Percentiles rank a stretch among this genome's conserved stretches.
Evolutionary conservation across 2,888 invertebrate species (phyloP).

Genomic region (Drosophila koepferae): DNA sequence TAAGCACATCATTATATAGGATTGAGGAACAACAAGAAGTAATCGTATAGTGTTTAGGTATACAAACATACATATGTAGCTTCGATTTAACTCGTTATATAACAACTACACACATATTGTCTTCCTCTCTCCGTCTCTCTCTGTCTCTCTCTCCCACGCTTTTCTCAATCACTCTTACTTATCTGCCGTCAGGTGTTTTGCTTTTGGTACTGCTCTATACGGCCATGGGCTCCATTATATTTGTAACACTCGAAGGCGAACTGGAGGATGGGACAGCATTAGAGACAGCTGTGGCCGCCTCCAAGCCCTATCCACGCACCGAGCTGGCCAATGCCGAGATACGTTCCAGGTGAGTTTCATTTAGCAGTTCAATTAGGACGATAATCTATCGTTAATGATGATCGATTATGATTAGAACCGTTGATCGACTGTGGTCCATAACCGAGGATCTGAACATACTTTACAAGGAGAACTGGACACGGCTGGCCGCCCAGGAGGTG

Average conservation of each 20-base stretch:
- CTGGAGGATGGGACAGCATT: constrained; percentile 85
- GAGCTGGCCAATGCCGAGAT: constrained; percentile 87
- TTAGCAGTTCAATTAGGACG: not conserved
- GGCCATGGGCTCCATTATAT: constrained; percentile 95
- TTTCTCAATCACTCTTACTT: not conserved
- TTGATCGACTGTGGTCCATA: constrained; percentile 93
- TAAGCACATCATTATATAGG: too few species aligned
- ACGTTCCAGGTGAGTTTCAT: constrained; percentile 86
- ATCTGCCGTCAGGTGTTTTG: constrained; percentile 79
- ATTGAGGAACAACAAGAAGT: too few species aligned
- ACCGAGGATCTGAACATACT: constrained; percentile 95
- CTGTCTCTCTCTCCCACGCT: too few species aligned
- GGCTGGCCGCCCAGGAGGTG: constrained; percentile 94
- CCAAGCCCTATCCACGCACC: constrained; percentile 88
- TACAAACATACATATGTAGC: too few species aligned
- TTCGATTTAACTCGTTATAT: too few species aligned
- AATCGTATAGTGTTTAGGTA: too few species aligned
- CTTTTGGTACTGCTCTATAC: constrained; percentile 95
- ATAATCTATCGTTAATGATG: not conserved
- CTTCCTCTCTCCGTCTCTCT: too few species aligned
- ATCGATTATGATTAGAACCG: constrained; percentile 86
- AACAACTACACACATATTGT: too few species aligned
- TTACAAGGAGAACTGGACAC: constrained; percentile 96
- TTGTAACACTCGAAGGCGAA: constrained; percentile 93
- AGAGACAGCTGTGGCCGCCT: constrained; percentile 89